phyloP scores from a whole-genome alignment of 2,797 vertebrate species.

The Argya squamiceps region DNA sequence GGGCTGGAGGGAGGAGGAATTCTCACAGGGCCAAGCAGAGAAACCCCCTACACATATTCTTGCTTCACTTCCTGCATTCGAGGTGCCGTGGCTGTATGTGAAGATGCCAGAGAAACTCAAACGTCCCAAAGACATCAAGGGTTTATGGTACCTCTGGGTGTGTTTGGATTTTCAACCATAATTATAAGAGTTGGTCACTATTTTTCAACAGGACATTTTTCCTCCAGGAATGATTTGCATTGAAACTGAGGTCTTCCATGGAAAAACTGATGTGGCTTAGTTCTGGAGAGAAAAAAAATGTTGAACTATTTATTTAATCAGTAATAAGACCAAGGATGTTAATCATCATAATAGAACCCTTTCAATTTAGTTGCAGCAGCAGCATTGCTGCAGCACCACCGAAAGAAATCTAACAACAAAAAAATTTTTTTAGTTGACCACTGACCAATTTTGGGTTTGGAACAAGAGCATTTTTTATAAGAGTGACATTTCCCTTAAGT shows the following conservation, averaged over 20 bases:
- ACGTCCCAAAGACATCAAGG: neutral
- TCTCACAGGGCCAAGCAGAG: neutral
- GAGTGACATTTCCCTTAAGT: neutral
- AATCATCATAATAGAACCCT: neutral
- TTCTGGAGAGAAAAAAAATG: neutral
- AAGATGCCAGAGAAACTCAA: neutral
- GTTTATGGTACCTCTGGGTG: neutral
- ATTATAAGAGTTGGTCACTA: neutral
- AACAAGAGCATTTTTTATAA: neutral
- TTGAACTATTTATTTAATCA: conserved; percentile 6
- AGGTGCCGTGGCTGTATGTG: neutral
- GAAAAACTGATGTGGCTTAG: neutral
- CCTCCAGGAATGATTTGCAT: neutral
- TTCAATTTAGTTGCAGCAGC: neutral
- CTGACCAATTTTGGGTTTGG: conserved; percentile 15
- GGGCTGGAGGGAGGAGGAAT: conserved; percentile 12
- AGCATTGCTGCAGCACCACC: neutral
- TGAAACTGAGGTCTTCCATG: neutral
- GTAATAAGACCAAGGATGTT: conserved; percentile 6
- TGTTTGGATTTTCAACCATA: neutral
- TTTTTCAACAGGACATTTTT: conserved; percentile 23
- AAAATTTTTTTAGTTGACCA: conserved; percentile 22
- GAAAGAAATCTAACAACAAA: neutral
- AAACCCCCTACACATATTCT: neutral
- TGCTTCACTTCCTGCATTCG: neutral